Conservation (phyloP, 2,888 invertebrate genomes). For the Balanococcus diminutus region DNA sequence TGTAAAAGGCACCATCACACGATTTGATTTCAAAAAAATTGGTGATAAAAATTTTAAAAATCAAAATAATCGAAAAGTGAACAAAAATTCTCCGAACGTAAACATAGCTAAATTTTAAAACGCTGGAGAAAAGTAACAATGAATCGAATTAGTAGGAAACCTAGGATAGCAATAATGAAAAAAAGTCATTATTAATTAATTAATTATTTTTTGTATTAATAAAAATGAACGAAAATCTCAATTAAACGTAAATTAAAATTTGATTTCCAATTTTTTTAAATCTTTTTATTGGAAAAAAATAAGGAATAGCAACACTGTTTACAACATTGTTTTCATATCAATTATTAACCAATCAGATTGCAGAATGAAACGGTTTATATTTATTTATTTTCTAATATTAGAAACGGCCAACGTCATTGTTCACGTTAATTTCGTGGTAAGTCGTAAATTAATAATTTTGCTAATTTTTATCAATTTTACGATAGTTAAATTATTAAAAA, state of each 20-base stretch:
- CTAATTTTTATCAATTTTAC: not conserved
- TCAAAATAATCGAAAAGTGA: not conserved
- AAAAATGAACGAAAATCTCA: not conserved
- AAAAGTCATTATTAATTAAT: too few species aligned
- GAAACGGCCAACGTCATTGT: conserved; percentile 49
- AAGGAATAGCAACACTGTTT: conserved; percentile 1
- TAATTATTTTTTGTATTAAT: not conserved
- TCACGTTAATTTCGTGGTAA: conserved; percentile 31
- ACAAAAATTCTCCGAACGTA: not conserved
- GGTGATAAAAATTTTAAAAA: not conserved
- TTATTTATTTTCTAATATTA: conserved; percentile 28
- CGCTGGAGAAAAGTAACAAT: not conserved
- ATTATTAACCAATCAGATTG: conserved; percentile 11
- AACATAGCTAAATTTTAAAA: not conserved
- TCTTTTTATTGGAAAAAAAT: not conserved
- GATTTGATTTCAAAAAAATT: not conserved
- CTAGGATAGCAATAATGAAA: too few species aligned
- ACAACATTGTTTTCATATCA: not conserved
- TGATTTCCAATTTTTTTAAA: not conserved
- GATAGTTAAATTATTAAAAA: not conserved
- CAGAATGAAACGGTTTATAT: conserved; percentile 22
- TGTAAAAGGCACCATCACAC: too few species aligned
- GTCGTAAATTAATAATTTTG: conserved; percentile 13
- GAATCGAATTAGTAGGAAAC: too few species aligned
- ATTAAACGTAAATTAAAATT: not conserved